Percentiles rank a stretch among this genome's conserved stretches.
Evolutionary conservation across 2,888 invertebrate genomes (phyloP).

Genomic region (Baccha elongata): DNA sequence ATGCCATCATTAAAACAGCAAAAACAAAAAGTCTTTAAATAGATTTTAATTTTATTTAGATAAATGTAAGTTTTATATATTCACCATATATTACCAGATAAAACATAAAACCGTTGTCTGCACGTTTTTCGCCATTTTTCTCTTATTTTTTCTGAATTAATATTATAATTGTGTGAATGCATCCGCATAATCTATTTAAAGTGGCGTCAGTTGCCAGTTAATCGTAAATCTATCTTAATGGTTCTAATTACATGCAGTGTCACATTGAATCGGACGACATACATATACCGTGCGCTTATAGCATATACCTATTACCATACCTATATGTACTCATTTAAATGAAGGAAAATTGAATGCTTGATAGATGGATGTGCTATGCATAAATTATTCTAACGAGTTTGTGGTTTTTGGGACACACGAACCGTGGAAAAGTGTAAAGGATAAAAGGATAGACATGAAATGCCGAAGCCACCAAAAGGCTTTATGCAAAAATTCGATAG

Average conservation of each 20-base stretch:
- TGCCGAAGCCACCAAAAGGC: too few relatives aligned
- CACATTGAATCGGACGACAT: slow-evolving; percentile 41
- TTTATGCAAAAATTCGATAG: too few relatives aligned
- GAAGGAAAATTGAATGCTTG: slow-evolving; percentile 49
- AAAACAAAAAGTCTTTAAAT: too few relatives aligned
- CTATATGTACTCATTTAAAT: not conserved
- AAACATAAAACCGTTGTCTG: too few relatives aligned
- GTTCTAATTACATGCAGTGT: slow-evolving; percentile 67
- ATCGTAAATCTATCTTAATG: slow-evolving; percentile 70
- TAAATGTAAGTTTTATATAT: too few relatives aligned
- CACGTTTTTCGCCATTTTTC: too few relatives aligned
- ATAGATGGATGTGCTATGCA: slow-evolving; percentile 50
- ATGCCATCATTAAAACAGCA: too few relatives aligned
- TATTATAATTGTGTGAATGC: slow-evolving; percentile 34
- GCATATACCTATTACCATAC: not conserved
- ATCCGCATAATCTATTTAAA: slow-evolving; percentile 55
- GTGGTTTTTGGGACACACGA: slow-evolving; percentile 17
- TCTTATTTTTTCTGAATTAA: too few relatives aligned
- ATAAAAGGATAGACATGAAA: too few relatives aligned
- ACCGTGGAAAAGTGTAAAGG: not conserved
- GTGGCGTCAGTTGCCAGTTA: slow-evolving; percentile 60
- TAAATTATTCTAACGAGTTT: slow-evolving; percentile 54
- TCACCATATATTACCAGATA: too few relatives aligned
- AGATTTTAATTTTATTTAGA: too few relatives aligned
- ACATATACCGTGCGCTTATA: slow-evolving; percentile 1